phyloP scores from a whole-genome alignment of 2,797 vertebrate genomes.

The Protosalanx chinensis region DNA sequence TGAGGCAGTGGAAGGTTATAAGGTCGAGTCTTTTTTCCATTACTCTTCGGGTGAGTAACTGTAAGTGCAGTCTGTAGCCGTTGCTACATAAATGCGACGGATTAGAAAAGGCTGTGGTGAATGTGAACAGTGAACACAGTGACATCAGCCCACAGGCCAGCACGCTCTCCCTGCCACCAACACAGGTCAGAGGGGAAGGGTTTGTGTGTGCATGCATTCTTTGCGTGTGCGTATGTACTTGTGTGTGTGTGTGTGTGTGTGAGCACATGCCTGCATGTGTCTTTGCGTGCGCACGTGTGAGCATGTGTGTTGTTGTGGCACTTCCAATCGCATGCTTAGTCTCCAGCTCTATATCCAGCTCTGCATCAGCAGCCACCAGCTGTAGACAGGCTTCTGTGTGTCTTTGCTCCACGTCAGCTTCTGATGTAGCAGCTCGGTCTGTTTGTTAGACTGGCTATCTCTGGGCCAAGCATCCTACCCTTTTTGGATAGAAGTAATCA shows the following conservation, averaged over 20 bases:
- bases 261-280: not conserved
- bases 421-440: constrained; percentile 31
- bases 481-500: constrained; percentile 24
- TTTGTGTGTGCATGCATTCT: constrained; percentile 22
- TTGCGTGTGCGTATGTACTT: constrained; percentile 17
- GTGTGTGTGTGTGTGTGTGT: too few relatives aligned
- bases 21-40: constrained; percentile 59
- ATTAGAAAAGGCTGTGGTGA: too few relatives aligned
- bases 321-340: too few relatives aligned
- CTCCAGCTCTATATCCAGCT: not conserved
- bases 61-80: constrained; percentile 39
- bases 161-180: too few relatives aligned
- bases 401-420: constrained; percentile 60
- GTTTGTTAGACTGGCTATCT: constrained; percentile 34
- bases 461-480: constrained; percentile 37
- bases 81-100: constrained; percentile 14
- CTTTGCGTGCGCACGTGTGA: not conserved
- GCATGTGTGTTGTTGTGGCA: not conserved
- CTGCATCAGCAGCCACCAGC: not conserved
- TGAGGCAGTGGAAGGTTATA: constrained; percentile 50
- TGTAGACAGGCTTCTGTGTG: constrained; percentile 15
- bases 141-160: too few relatives aligned
- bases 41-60: constrained; percentile 45
- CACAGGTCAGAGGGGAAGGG: constrained; percentile 8
- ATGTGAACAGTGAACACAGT: too few relatives aligned